phyloP scores from a whole-genome alignment of 1,140 invertebrate species.

The Drosophila burlai region DNA sequence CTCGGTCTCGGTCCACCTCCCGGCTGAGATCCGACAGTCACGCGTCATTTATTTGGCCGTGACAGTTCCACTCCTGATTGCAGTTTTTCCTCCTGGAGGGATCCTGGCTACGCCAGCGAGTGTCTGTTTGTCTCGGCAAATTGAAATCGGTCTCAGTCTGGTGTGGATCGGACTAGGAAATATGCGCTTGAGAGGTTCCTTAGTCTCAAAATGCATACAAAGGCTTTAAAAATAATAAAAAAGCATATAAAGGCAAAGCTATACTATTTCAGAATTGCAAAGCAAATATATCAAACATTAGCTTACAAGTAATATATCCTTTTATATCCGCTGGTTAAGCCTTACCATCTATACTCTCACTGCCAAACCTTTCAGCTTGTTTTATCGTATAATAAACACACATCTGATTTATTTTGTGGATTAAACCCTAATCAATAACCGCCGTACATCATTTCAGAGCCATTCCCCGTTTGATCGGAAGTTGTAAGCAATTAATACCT shows the following conservation, averaged over 20 bases:
- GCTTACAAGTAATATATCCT: not conserved
- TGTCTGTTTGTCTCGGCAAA: constrained; percentile 6
- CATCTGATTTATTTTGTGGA: constrained; percentile 33
- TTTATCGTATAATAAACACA: constrained; percentile 2
- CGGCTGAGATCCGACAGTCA: constrained; percentile 38
- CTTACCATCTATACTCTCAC: not conserved
- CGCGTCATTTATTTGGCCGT: constrained; percentile 64
- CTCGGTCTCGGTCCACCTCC: constrained; percentile 1
- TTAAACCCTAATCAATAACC: constrained; percentile 39
- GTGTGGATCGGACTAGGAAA: not conserved
- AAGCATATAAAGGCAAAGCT: not conserved
- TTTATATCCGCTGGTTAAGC: not conserved
- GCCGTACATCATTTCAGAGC: constrained; percentile 29
- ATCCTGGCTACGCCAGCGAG: not conserved
- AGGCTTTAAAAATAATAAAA: not conserved
- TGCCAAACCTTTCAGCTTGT: not conserved
- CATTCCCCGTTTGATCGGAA: constrained; percentile 1
- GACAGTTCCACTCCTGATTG: constrained; percentile 41
- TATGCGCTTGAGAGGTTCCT: not conserved
- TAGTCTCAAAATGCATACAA: not conserved
- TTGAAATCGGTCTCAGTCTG: constrained; percentile 6
- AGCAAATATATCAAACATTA: not conserved
- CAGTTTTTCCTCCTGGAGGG: constrained; percentile 10
- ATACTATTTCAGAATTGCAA: not conserved
- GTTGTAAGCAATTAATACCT: constrained; percentile 68